Conservation (phyloP, 2,888 invertebrate species). For the Anthophora plumipes region DNA sequence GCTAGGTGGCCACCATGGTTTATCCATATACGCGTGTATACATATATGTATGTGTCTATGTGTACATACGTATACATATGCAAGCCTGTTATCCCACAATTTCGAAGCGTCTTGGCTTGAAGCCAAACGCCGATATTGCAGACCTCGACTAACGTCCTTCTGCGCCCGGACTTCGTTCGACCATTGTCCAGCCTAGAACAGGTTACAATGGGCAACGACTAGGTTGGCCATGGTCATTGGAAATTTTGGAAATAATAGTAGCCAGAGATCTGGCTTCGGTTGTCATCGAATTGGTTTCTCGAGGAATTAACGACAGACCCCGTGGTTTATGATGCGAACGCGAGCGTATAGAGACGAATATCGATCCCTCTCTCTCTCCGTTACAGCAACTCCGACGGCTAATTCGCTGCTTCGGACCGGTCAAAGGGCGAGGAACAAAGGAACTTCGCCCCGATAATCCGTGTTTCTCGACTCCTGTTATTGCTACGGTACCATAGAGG, state of each 20-base stretch:
- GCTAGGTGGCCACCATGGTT: conserved; percentile 38
- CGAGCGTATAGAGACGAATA: conserved; percentile 47
- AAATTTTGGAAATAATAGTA: conserved; percentile 80
- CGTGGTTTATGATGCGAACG: conserved; percentile 65
- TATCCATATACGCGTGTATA: conserved; percentile 41
- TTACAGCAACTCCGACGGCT: conserved; percentile 25
- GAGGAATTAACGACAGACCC: conserved; percentile 66
- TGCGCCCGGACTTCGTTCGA: conserved; percentile 69
- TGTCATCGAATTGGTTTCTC: conserved; percentile 67
- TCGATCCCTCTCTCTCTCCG: conserved; percentile 55
- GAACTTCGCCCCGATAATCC: conserved; percentile 42
- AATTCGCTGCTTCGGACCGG: conserved; percentile 56
- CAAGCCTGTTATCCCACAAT: conserved; percentile 72
- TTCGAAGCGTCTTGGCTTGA: conserved; percentile 79
- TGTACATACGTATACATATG: no score
- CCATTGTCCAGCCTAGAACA: conserved; percentile 77
- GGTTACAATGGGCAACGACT: conserved; percentile 64
- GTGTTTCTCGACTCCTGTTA: conserved; percentile 6
- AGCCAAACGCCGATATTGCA: conserved; percentile 79
- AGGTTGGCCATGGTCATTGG: conserved; percentile 65
- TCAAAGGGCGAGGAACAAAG: conserved; percentile 43
- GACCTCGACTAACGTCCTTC: conserved; percentile 65
- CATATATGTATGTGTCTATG: background rate
- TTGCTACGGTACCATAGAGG: background rate
- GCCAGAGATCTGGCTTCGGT: conserved; percentile 46